phyloP scores from a whole-genome alignment of 2,797 vertebrate species.

The Anisognathus igniventris region DNA sequence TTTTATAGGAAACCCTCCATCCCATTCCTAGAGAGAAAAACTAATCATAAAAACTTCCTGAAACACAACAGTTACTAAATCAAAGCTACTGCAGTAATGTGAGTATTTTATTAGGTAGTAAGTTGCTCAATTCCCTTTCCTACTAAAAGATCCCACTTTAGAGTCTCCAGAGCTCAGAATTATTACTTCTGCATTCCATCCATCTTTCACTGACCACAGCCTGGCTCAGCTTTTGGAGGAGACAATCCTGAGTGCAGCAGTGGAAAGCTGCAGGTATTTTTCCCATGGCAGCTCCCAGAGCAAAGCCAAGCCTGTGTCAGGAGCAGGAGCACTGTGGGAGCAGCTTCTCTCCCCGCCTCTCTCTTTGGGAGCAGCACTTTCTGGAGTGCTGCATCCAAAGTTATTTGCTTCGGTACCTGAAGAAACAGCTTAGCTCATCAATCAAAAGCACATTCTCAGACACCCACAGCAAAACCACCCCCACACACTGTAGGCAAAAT shows the following conservation, averaged over 20 bases:
- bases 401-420: neutral
- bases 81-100: neutral
- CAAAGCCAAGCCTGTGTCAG: neutral
- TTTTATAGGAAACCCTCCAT: neutral
- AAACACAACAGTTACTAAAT: neutral
- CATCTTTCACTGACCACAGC: neutral
- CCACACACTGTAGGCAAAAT: neutral
- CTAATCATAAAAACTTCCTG: neutral
- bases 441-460: neutral
- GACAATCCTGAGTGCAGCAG: neutral
- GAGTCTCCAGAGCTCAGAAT: neutral
- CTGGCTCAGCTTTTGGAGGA: neutral
- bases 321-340: neutral
- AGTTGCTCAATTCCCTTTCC: neutral
- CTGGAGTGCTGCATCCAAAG: neutral
- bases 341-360: neutral
- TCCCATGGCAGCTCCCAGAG: neutral
- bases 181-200: neutral
- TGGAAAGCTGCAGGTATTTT: neutral
- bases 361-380: neutral
- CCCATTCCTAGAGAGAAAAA: neutral
- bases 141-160: neutral
- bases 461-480: neutral
- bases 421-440: neutral
- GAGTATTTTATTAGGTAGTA: neutral